Percentiles rank a stretch among this genome's conserved stretches.
Evolutionary conservation across 2,888 invertebrate genomes (phyloP).

Genomic region (Physocephala rufipes): DNA sequence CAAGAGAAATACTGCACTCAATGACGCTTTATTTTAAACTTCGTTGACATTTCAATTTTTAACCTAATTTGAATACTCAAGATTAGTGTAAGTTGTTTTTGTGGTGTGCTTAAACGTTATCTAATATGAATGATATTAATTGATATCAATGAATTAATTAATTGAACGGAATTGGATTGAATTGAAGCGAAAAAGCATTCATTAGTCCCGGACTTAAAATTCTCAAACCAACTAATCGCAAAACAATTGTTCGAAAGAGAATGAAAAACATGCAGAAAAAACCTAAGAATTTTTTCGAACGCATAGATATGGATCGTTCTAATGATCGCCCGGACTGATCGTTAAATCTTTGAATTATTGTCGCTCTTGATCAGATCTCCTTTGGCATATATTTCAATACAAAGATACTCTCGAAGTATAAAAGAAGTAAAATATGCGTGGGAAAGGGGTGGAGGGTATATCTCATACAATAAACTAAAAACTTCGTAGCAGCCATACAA

Average conservation of each 20-base stretch:
- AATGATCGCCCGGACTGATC: background rate
- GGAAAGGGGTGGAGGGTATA: too few relatives aligned
- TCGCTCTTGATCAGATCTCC: background rate
- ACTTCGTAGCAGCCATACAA: background rate
- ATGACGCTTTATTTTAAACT: too few relatives aligned
- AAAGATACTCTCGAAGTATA: background rate
- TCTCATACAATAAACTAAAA: background rate
- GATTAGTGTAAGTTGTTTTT: too few relatives aligned
- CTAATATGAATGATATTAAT: too few relatives aligned
- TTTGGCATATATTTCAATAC: background rate
- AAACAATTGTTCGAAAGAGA: conserved; percentile 9
- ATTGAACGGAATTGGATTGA: too few relatives aligned
- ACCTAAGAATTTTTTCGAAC: background rate
- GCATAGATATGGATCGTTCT: background rate
- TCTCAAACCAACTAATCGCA: background rate
- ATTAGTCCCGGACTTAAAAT: background rate
- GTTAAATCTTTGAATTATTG: conserved; percentile 14
- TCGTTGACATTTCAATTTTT: background rate
- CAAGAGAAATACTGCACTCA: background rate
- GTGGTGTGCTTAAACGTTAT: too few relatives aligned
- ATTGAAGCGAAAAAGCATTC: too few relatives aligned
- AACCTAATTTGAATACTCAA: too few relatives aligned
- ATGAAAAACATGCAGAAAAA: background rate
- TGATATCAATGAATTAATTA: too few relatives aligned
- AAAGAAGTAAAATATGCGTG: background rate